These are phyloP conservation scores for Trichosurus vulpecula DNA, from an alignment of 2,797 vertebrate species.

Conservation along the genomic window DNA sequence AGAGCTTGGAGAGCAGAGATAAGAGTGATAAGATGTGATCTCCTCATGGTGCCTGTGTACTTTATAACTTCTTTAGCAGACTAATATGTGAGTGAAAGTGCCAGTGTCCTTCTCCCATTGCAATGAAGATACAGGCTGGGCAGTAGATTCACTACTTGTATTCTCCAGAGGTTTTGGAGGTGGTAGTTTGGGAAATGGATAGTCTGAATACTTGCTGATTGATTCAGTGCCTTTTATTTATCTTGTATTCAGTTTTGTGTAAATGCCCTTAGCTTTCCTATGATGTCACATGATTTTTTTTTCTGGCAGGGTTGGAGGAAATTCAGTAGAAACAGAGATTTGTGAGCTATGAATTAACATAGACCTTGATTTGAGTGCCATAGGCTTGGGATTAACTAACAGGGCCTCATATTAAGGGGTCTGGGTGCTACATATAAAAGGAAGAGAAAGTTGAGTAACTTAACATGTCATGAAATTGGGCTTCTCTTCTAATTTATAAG, in stretches of 20 bases:
- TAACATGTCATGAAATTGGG: conserved; percentile 2
- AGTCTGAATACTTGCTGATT: background rate
- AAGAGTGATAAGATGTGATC: background rate
- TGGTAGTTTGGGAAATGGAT: background rate
- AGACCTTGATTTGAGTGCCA: background rate
- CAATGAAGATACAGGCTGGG: background rate
- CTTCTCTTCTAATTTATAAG: conserved; percentile 20
- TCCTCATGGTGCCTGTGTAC: background rate
- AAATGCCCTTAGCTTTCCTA: background rate
- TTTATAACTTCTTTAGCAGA: background rate
- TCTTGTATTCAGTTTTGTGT: background rate
- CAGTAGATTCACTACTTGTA: background rate
- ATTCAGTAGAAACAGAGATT: background rate
- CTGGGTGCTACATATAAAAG: background rate
- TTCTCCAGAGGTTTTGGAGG: background rate
- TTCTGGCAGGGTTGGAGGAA: background rate
- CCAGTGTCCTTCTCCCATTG: background rate
- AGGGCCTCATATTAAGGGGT: background rate
- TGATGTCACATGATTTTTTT: background rate
- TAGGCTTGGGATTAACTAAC: background rate
- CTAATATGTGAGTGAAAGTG: background rate
- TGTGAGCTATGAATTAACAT: background rate
- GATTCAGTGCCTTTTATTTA: background rate
- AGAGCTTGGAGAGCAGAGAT: background rate
- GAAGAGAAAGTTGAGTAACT: conserved; percentile 54